Conservation (phyloP, 2,888 invertebrate genomes). For the Busseola fusca region DNA sequence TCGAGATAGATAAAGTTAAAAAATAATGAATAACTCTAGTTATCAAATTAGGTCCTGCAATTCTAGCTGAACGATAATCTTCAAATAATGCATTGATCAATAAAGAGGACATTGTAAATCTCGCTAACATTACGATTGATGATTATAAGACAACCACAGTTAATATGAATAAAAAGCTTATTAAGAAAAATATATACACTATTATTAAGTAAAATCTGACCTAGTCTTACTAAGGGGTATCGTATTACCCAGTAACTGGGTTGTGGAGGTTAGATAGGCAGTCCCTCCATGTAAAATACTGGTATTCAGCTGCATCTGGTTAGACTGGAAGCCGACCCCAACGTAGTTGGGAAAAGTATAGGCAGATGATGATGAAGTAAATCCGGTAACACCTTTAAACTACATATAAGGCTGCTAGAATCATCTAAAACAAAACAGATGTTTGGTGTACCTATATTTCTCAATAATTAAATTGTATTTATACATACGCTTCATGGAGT, state of each 20-base stretch:
- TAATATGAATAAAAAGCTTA: background rate
- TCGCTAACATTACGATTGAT: background rate
- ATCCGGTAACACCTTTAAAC: background rate
- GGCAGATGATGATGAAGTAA: no score
- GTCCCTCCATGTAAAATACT: no score
- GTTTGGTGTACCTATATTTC: background rate
- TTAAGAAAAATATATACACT: background rate
- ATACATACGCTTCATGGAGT: slow-evolving; percentile 30
- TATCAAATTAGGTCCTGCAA: no score
- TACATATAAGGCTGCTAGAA: background rate
- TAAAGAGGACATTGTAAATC: background rate
- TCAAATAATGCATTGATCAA: background rate
- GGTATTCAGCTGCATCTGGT: no score
- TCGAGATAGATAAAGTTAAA: background rate
- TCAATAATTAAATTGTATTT: background rate
- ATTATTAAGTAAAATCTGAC: no score
- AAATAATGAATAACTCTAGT: background rate
- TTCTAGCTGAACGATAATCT: background rate
- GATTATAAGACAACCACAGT: background rate
- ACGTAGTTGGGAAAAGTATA: no score
- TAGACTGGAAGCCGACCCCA: no score
- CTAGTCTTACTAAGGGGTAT: no score
- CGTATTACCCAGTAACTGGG: no score
- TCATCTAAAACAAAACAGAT: background rate
- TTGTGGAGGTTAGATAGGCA: no score